These are phyloP conservation scores for Trachymyrmex cornetzi DNA, from an alignment of 1,140 invertebrate species.

Conservation along the genomic window DNA sequence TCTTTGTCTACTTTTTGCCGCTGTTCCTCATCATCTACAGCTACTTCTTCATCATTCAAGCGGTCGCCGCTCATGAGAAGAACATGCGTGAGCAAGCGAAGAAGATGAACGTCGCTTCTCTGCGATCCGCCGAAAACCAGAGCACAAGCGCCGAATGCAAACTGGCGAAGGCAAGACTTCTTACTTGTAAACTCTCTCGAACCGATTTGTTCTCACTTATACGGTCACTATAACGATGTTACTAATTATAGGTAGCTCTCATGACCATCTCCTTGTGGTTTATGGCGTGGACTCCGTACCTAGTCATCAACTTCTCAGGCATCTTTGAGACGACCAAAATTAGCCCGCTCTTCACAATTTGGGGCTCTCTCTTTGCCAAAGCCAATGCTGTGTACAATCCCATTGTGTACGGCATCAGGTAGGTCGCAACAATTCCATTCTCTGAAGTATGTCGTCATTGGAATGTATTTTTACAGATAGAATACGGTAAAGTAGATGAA, in stretches of 20 bases:
- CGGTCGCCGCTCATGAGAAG: conserved; percentile 93
- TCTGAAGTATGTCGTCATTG: conserved; percentile 9
- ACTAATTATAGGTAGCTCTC: conserved; percentile 89
- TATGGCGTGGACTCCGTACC: conserved; percentile 94
- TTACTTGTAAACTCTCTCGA: conserved; percentile 9
- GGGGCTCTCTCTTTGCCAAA: conserved; percentile 93
- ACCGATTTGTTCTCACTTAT: not conserved
- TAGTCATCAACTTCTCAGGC: conserved; percentile 92
- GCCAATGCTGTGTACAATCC: conserved; percentile 93
- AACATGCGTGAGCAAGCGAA: conserved; percentile 94
- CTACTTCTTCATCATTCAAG: conserved; percentile 93
- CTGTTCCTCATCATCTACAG: conserved; percentile 91
- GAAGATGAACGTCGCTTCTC: conserved; percentile 94
- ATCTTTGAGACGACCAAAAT: conserved; percentile 90
- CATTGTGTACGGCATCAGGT: conserved; percentile 94
- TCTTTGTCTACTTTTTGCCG: conserved; percentile 91
- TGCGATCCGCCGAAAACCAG: conserved; percentile 90
- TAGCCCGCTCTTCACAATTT: conserved; percentile 91
- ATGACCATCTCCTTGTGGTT: conserved; percentile 94
- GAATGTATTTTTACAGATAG: conserved; percentile 50
- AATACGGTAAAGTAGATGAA: conserved; percentile 33
- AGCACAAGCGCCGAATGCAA: conserved; percentile 91
- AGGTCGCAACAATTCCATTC: conserved; percentile 7
- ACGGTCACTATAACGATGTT: not conserved
- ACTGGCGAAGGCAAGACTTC: conserved; percentile 89